Base-by-base conservation (phyloP, 2,113 vertebrate species). In the Cygnus atratus region DNA sequence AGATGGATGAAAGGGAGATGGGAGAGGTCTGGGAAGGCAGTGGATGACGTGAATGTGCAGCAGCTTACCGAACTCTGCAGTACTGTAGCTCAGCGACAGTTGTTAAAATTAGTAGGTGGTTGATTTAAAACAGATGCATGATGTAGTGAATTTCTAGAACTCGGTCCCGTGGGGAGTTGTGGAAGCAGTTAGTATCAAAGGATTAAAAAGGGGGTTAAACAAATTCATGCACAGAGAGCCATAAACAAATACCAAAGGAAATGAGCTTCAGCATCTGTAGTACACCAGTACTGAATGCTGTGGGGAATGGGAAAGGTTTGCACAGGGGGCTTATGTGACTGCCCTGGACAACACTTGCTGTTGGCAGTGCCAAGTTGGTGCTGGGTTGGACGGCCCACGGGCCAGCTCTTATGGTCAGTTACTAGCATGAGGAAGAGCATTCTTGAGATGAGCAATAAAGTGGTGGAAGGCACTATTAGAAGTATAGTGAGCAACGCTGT, bases 281-380 rank as follows among this genome's bases (percentile, higher is more conserved):
- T 35, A 12, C 16, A 46, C 1, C 26, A 59, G 39, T 16, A 6
- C 1, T 26, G 48, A n/a, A 9, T 74, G 65, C 68, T 71, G 61
- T 50, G 46, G 33, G 59, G 41, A 24, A 25, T 7, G 19, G 1
- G 21, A 9, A 25, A 75, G 61, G 8, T 19, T 5, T 19, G 15
- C 10, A 7, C 1, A 0, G 6, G 13, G 57, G 61, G 31, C 19
- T 48, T 66, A 0, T 13, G 2, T 66, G 4, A 2, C 44, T 19
- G 71, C 24, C 24, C 3, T 25, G 3, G 44, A 0, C 13, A 58
- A 13, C 3, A 2, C 8, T 35, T n/a, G 55, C 26, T 76, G 33
- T 28, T 79, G 58, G 54, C 57, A 55, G 31, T 22, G 77, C 5
- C 29, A 29, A 41, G 41, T 19, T 18, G 37, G 59, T 25, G 35